Percentiles rank a stretch among this genome's conserved stretches.
These are phyloP conservation scores for Lemur catta DNA, from an alignment of 2,797 vertebrate species.

Conservation along the genomic window DNA sequence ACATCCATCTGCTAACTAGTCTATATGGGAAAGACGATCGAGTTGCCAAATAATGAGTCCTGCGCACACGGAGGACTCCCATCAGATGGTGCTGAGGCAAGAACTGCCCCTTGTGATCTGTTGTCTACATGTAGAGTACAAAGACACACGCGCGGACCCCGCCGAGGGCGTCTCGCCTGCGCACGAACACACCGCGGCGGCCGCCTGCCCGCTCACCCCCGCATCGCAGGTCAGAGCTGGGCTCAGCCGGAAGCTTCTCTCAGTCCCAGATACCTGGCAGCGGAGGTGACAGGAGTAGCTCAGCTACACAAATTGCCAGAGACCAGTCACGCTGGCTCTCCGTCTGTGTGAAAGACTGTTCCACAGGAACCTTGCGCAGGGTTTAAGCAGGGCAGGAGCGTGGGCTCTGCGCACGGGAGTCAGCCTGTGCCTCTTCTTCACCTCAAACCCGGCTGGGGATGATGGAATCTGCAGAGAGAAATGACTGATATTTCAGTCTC, in stretches of 20 bases:
- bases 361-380: not conserved
- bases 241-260: not conserved
- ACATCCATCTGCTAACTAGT: not conserved
- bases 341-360: not conserved
- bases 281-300: not conserved
- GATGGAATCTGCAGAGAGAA: not conserved
- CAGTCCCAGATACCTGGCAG: not conserved
- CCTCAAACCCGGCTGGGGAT: fast-evolving
- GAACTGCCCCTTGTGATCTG: not conserved
- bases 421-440: not conserved
- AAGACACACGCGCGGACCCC: too few species aligned
- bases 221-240: not conserved
- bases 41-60: not conserved
- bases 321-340: not conserved
- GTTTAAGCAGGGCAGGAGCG: not conserved
- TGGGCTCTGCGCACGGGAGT: not conserved
- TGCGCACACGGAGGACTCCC: too few species aligned
- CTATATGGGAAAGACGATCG: not conserved
- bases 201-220: too few species aligned
- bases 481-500: not conserved
- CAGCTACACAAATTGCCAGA: not conserved
- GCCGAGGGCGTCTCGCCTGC: fast-evolving
- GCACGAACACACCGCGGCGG: fast-evolving
- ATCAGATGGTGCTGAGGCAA: not conserved
- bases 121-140: not conserved